Percentiles rank a stretch among this genome's conserved stretches.
These are phyloP conservation scores for Pristionchus japonicus DNA, from an alignment of 2,888 invertebrate species.

Conservation along the genomic window DNA sequence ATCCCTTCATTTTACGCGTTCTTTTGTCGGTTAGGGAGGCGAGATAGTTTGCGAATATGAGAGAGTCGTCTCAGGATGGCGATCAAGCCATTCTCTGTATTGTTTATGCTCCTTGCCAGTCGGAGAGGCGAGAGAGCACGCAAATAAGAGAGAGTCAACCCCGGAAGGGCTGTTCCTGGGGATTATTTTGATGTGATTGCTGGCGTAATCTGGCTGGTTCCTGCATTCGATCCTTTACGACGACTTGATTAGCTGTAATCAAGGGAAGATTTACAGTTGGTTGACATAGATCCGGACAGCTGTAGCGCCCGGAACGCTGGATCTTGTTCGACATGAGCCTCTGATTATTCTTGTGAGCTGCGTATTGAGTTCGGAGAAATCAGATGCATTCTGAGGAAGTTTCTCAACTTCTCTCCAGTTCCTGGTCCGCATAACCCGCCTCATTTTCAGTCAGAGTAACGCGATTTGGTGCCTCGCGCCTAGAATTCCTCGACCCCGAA, in stretches of 20 bases:
- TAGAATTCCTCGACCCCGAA: background rate
- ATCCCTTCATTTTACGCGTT: background rate
- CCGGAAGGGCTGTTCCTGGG: background rate
- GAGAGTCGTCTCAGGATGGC: too few relatives aligned
- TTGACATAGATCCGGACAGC: background rate
- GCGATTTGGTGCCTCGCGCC: background rate
- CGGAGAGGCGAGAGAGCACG: background rate
- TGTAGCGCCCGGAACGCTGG: background rate
- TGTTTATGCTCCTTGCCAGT: background rate
- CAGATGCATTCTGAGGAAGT: too few relatives aligned
- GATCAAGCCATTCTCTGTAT: too few relatives aligned
- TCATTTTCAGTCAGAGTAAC: background rate
- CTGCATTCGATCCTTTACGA: background rate
- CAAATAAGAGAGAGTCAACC: background rate
- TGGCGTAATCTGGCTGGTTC: background rate
- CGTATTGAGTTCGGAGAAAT: too few relatives aligned
- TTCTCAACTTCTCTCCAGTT: background rate
- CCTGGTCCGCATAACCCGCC: background rate
- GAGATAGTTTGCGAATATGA: too few relatives aligned
- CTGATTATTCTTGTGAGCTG: background rate
- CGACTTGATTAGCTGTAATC: slow-evolving; percentile 11
- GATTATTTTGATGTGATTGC: slow-evolving; percentile 17
- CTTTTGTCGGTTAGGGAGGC: too few relatives aligned
- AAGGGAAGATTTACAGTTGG: background rate
- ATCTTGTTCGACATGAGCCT: background rate